phyloP scores from a whole-genome alignment of 1,140 invertebrate genomes.

The Drosophila pseudoobscura region DNA sequence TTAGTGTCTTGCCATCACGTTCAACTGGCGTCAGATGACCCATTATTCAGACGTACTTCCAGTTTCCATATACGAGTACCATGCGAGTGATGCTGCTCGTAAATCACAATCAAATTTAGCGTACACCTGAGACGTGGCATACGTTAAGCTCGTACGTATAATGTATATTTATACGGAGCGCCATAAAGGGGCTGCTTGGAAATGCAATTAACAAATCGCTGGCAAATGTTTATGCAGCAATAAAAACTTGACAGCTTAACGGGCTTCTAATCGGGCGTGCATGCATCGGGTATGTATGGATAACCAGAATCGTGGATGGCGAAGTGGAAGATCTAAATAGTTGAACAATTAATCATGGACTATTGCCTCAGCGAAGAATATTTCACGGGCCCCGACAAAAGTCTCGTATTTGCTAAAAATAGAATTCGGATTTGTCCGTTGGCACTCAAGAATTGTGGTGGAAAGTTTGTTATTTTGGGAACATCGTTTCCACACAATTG shows the following conservation, averaged over 20 bases:
- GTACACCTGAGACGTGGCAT: constrained; percentile 3
- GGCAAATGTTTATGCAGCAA: constrained; percentile 25
- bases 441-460: constrained; percentile 12
- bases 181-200: constrained; percentile 20
- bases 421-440: constrained; percentile 32
- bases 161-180: constrained; percentile 1
- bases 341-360: constrained; percentile 28
- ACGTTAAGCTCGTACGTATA: constrained; percentile 7
- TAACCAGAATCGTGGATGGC: constrained; percentile 2
- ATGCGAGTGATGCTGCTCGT: neutral
- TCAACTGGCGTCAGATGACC: neutral
- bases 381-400: constrained; percentile 36
- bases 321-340: constrained; percentile 18
- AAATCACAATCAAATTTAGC: constrained; percentile 28
- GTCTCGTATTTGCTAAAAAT: constrained; percentile 40
- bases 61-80: neutral
- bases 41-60: constrained; percentile 7
- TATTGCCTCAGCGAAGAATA: constrained; percentile 13
- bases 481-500: constrained; percentile 27
- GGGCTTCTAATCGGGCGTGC: constrained; percentile 18
- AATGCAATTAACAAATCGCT: constrained; percentile 52
- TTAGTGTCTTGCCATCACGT: neutral
- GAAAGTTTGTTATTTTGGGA: constrained; percentile 37
- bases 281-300: too few relatives aligned
- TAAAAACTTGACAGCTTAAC: constrained; percentile 25